Evolutionary conservation across 2,113 vertebrate species (phyloP).

Genomic region (Plotosus lineatus): DNA sequence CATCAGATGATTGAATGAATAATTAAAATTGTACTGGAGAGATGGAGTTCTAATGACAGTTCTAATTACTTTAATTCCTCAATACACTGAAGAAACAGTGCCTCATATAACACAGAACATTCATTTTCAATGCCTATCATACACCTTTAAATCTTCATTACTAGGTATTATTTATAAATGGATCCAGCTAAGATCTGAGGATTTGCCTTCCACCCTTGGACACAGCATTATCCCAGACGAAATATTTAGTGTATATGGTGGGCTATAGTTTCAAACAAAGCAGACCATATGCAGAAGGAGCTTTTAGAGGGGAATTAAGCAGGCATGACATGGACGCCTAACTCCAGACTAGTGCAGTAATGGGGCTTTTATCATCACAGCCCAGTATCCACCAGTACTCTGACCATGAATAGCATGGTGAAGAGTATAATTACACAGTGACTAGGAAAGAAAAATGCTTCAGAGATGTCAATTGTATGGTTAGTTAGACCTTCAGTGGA

Average conservation of each 20-base stretch:
- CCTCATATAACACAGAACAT: not conserved
- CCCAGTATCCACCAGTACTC: slow-evolving; percentile 35
- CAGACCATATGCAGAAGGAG: slow-evolving; percentile 24
- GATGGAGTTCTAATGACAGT: not conserved
- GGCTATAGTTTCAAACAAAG: slow-evolving; percentile 21
- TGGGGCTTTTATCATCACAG: slow-evolving; percentile 42
- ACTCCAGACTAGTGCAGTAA: slow-evolving; percentile 44
- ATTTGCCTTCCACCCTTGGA: not conserved
- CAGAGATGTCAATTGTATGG: slow-evolving; percentile 49
- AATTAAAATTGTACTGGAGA: not conserved
- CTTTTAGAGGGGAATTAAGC: slow-evolving; percentile 39
- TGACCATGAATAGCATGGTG: slow-evolving; percentile 36
- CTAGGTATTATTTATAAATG: not conserved
- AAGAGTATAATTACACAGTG: slow-evolving; percentile 46
- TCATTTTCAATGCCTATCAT: not conserved
- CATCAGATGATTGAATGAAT: too few species aligned
- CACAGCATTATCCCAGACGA: not conserved
- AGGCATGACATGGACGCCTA: slow-evolving; percentile 42
- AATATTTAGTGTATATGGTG: not conserved
- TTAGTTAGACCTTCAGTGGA: slow-evolving; percentile 45
- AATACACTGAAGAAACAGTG: not conserved
- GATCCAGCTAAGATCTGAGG: not conserved
- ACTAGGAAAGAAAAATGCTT: slow-evolving; percentile 37
- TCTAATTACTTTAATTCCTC: not conserved
- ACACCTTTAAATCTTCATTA: not conserved